phyloP scores from a whole-genome alignment of 2,888 invertebrate species.

The Melipona beecheii region DNA sequence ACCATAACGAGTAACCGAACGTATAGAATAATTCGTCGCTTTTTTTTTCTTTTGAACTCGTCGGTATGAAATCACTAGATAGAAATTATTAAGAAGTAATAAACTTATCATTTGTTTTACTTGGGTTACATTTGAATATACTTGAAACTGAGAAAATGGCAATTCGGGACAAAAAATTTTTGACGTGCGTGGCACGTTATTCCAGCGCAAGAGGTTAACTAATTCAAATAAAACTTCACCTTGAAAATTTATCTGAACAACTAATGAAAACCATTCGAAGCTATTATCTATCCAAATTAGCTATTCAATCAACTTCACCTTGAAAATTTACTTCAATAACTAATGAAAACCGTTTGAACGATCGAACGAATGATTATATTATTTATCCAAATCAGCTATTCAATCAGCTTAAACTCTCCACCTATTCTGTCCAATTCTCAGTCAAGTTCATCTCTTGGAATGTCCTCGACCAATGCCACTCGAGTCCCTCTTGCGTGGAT shows the following conservation, averaged over 20 bases:
- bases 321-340: background rate
- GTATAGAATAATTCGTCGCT: too few relatives aligned
- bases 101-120: too few relatives aligned
- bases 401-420: background rate
- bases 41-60: too few relatives aligned
- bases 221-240: background rate
- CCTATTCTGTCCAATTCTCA: constrained; percentile 1
- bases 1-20: too few relatives aligned
- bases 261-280: background rate
- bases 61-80: too few relatives aligned
- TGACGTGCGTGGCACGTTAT: too few relatives aligned
- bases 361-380: background rate
- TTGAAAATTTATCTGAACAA: background rate
- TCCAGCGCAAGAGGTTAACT: background rate
- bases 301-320: background rate
- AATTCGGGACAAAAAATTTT: too few relatives aligned
- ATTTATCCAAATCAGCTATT: background rate
- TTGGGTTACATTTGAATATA: too few relatives aligned
- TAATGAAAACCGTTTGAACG: background rate
- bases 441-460: constrained; percentile 1
- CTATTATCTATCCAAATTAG: background rate
- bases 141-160: too few relatives aligned
- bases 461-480: background rate
- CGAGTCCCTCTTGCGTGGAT: background rate
- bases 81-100: too few relatives aligned